Conservation (phyloP, 1,140 invertebrate species). For the Andricus grossulariae region DNA sequence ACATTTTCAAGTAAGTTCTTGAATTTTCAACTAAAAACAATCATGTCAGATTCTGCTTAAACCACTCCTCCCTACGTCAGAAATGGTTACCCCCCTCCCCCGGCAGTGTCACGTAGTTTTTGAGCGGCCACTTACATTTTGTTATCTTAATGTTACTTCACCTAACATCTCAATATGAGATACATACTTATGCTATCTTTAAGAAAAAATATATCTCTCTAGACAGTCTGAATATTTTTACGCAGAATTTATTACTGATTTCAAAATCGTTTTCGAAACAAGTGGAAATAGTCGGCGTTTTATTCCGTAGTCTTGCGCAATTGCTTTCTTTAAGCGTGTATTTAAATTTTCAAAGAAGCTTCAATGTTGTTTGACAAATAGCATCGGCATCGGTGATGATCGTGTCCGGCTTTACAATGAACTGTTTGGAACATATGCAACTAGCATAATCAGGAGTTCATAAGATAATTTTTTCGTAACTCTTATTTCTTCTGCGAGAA, state of each 20-base stretch:
- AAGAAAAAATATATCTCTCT: too few species aligned
- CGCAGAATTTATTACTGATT: neutral
- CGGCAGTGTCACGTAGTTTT: too few species aligned
- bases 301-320: neutral
- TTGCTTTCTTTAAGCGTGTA: neutral
- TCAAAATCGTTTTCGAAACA: neutral
- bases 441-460: neutral
- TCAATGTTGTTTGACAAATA: neutral
- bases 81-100: too few species aligned
- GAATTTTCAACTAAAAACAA: too few species aligned
- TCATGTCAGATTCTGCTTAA: too few species aligned
- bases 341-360: constrained; percentile 3
- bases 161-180: too few species aligned
- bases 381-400: neutral
- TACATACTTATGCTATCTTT: too few species aligned
- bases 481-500: neutral
- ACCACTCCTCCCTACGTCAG: too few species aligned
- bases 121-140: too few species aligned
- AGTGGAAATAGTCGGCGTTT: neutral
- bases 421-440: constrained; percentile 3
- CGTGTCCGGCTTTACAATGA: constrained; percentile 6
- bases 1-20: too few species aligned
- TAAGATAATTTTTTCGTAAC: neutral
- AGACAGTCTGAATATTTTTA: too few species aligned
- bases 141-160: too few species aligned